These are phyloP conservation scores for Spea multiplicata DNA, from an alignment of 2,113 vertebrate species.

Conservation along the genomic window DNA sequence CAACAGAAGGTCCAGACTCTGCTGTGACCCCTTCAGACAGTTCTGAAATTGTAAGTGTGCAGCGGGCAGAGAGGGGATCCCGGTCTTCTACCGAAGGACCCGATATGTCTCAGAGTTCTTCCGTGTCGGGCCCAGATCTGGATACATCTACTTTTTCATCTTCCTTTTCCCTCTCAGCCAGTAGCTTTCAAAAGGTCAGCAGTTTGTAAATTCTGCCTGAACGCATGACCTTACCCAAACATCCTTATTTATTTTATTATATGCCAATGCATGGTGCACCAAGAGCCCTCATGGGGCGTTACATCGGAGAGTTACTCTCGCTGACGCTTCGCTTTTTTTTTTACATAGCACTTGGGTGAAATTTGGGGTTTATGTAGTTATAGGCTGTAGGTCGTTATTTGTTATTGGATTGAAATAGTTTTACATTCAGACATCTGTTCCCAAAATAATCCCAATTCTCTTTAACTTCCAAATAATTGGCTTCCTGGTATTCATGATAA, in stretches of 20 bases:
- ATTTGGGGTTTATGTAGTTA: no score
- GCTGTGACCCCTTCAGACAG: conserved; percentile 94
- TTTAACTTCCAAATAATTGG: no score
- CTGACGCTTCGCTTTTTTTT: neutral
- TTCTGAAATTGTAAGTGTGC: conserved; percentile 91
- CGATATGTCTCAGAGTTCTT: conserved; percentile 65
- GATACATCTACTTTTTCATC: conserved; percentile 64
- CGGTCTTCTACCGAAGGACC: conserved; percentile 66
- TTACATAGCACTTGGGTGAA: no score
- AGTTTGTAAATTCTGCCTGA: conserved; percentile 50
- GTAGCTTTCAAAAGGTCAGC: conserved; percentile 71
- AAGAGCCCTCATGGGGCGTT: neutral
- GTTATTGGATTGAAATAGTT: no score
- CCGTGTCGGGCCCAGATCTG: conserved; percentile 61
- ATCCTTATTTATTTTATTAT: conserved; percentile 9
- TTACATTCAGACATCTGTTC: no score
- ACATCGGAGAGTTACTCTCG: neutral
- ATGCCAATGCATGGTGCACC: conserved; percentile 40
- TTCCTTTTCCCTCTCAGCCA: conserved; percentile 66
- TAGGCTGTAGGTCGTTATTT: no score
- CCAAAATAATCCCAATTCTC: no score
- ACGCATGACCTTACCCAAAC: conserved; percentile 53
- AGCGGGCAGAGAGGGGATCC: conserved; percentile 57
- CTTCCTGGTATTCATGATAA: no score
- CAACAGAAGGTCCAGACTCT: conserved; percentile 95